Evolutionary conservation across 2,888 invertebrate genomes (phyloP).

Genomic region (Antitype chi): DNA sequence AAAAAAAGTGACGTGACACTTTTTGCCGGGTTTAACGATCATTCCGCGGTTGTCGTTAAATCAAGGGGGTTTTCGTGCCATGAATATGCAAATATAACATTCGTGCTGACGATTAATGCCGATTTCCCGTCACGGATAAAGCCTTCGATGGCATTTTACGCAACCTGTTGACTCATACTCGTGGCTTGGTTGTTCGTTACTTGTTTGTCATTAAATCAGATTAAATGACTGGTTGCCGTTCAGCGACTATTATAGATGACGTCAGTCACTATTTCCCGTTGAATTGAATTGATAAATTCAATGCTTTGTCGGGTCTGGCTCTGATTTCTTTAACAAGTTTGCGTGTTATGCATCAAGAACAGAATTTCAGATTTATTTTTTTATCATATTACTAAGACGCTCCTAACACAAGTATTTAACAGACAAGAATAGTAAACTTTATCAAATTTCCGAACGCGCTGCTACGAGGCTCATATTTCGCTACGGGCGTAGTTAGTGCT

Average conservation of each 20-base stretch:
- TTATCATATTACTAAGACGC: too few species aligned
- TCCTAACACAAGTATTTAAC: background rate
- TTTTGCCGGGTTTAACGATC: slow-evolving; percentile 80
- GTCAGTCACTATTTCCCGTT: slow-evolving; percentile 19
- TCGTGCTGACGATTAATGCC: slow-evolving; percentile 78
- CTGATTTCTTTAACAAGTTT: background rate
- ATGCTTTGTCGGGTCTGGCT: background rate
- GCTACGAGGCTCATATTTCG: background rate
- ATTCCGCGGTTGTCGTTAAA: slow-evolving; percentile 80
- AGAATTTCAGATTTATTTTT: background rate
- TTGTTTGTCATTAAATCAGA: slow-evolving; percentile 48
- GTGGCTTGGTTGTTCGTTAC: slow-evolving; percentile 29
- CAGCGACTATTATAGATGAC: background rate
- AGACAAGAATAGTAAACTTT: background rate
- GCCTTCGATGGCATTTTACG: slow-evolving; percentile 68
- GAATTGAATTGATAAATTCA: slow-evolving; percentile 8
- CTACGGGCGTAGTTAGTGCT: slow-evolving; percentile 4
- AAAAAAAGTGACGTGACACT: slow-evolving; percentile 78
- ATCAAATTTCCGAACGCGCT: background rate
- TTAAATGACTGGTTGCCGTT: slow-evolving; percentile 31
- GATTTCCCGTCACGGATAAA: slow-evolving; percentile 77
- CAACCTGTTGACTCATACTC: slow-evolving; percentile 74
- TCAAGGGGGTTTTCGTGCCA: slow-evolving; percentile 79
- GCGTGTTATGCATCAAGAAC: background rate
- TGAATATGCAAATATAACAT: slow-evolving; percentile 84